Evolutionary conservation across 2,888 invertebrate species (phyloP).

Genomic region (Coremacera marginata): DNA sequence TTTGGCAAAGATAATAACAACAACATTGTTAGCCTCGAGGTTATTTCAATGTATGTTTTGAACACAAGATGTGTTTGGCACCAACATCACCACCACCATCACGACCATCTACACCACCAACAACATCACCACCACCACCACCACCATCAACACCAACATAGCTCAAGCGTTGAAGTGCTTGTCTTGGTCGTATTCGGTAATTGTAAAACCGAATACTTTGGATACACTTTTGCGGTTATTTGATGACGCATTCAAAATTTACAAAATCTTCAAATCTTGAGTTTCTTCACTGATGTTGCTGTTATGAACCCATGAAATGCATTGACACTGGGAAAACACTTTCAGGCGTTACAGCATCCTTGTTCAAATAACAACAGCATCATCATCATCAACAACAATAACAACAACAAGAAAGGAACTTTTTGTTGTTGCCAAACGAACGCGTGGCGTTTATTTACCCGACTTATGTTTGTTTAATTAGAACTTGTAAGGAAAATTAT

Average conservation of each 20-base stretch:
- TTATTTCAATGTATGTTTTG: not conserved
- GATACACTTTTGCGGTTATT: not conserved
- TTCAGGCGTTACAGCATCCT: not conserved
- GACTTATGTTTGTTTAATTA: slow-evolving; percentile 61
- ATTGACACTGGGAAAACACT: not conserved
- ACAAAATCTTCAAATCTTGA: not conserved
- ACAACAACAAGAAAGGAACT: not conserved
- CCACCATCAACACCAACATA: not conserved
- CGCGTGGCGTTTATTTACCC: slow-evolving; percentile 61
- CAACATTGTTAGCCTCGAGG: not conserved
- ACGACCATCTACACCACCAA: not conserved
- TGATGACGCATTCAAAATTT: not conserved
- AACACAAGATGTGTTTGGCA: no score
- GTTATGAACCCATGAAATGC: not conserved
- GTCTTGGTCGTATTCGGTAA: not conserved
- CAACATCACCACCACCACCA: not conserved
- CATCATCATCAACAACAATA: not conserved
- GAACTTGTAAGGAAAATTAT: slow-evolving; percentile 57
- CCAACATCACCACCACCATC: not conserved
- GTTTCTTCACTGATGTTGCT: not conserved
- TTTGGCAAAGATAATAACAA: not conserved
- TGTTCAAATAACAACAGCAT: not conserved
- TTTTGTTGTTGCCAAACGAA: slow-evolving; percentile 35
- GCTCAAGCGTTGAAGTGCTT: not conserved
- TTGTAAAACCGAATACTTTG: not conserved